Percentiles rank a stretch among this genome's conserved stretches.
Evolutionary conservation across 2,113 vertebrate species (phyloP).

Genomic region (Odocoileus virginianus): DNA sequence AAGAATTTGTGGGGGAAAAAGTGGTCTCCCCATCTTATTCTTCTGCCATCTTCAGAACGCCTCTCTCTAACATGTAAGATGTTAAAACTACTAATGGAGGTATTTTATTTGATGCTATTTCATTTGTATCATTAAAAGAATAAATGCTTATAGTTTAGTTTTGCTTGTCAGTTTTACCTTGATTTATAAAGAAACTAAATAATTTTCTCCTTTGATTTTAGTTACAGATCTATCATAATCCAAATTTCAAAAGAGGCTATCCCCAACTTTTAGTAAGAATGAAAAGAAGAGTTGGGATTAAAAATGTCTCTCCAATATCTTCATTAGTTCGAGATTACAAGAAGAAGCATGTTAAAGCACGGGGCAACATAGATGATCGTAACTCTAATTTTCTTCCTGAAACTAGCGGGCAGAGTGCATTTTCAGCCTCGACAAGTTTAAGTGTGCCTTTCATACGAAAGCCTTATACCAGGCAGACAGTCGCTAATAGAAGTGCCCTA

Average conservation of each 20-base stretch:
- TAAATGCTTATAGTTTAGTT: too few relatives aligned
- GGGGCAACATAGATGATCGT: background rate
- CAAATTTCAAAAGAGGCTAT: background rate
- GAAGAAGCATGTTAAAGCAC: slow-evolving; percentile 5
- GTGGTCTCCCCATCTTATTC: too few relatives aligned
- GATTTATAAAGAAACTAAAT: too few relatives aligned
- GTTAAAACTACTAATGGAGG: too few relatives aligned
- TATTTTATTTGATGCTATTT: too few relatives aligned
- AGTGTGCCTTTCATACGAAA: background rate
- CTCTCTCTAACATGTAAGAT: too few relatives aligned
- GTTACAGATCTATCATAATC: background rate
- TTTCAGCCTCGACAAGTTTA: background rate
- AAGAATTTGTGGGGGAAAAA: too few relatives aligned
- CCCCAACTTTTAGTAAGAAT: slow-evolving; percentile 44
- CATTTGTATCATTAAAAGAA: too few relatives aligned
- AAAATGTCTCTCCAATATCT: slow-evolving; percentile 38
- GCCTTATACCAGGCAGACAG: background rate
- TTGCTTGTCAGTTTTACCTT: too few relatives aligned
- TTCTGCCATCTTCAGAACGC: too few relatives aligned
- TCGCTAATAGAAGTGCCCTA: background rate
- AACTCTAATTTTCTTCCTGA: background rate
- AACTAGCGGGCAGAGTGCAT: background rate
- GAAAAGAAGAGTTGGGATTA: slow-evolving; percentile 56
- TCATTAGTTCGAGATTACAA: background rate
- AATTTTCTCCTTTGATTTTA: too few relatives aligned